Conservation (phyloP, 2,113 vertebrate genomes). For the Origma solitaria region DNA sequence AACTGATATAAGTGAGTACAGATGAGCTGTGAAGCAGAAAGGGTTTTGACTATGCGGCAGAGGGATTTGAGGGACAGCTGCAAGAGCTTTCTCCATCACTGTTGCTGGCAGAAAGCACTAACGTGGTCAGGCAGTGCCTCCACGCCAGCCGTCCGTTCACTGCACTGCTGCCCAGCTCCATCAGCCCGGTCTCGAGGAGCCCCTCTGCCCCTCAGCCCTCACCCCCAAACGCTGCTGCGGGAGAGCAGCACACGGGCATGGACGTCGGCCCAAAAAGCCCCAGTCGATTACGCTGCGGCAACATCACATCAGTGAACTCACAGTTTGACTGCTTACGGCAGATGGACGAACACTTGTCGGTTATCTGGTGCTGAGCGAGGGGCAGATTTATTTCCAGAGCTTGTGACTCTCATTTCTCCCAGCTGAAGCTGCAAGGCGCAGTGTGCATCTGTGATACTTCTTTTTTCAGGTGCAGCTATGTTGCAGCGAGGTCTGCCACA, state of each 20-base stretch:
- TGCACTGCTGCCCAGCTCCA: not conserved
- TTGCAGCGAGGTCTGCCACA: not conserved
- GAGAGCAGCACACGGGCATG: not conserved
- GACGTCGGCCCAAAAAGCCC: conserved; percentile 12
- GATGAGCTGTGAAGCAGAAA: not conserved
- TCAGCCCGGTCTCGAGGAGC: not conserved
- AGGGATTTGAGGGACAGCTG: conserved; percentile 42
- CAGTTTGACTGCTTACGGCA: conserved; percentile 81
- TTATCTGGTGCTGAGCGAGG: conserved; percentile 71
- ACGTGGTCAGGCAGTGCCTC: not conserved
- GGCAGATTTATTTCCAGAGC: conserved; percentile 84
- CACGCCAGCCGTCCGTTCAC: not conserved
- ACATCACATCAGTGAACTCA: conserved; percentile 69
- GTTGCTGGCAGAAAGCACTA: not conserved
- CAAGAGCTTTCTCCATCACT: not conserved
- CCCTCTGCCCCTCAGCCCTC: not conserved
- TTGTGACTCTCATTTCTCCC: conserved; percentile 80
- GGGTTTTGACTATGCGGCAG: not conserved
- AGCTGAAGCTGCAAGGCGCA: conserved; percentile 73
- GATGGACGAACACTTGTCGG: conserved; percentile 89
- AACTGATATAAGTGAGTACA: not conserved
- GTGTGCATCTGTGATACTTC: conserved; percentile 55
- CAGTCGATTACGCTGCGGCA: conserved; percentile 72
- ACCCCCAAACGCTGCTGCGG: rapidly evolving
- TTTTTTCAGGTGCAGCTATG: conserved; percentile 49